These are phyloP conservation scores for Gastrophryne carolinensis DNA, from an alignment of 2,797 vertebrate genomes.

Conservation along the genomic window DNA sequence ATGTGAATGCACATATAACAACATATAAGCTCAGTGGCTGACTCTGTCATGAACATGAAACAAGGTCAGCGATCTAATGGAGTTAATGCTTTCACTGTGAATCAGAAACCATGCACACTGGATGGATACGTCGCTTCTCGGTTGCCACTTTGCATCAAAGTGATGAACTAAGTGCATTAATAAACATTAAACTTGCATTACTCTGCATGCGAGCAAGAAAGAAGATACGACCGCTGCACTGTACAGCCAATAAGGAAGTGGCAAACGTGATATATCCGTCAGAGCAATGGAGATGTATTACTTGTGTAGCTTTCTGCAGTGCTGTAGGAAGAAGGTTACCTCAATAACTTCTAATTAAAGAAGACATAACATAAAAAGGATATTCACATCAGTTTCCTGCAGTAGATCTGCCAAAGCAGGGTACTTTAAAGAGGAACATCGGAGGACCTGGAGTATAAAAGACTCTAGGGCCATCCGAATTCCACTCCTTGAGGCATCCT, in stretches of 20 bases:
- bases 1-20: not conserved
- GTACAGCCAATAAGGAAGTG: not conserved
- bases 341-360: too few relatives aligned
- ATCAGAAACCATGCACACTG: slow-evolving; percentile 9
- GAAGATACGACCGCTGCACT: not conserved
- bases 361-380: too few relatives aligned
- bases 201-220: not conserved
- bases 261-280: not conserved
- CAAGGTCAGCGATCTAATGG: slow-evolving; percentile 24
- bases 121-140: slow-evolving; percentile 22
- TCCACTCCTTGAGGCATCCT: too few relatives aligned
- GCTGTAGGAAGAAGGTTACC: too few relatives aligned
- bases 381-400: too few relatives aligned
- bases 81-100: slow-evolving; percentile 7
- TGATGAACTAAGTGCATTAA: slow-evolving; percentile 42
- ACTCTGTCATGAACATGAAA: slow-evolving; percentile 15
- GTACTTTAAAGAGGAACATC: too few relatives aligned
- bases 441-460: too few relatives aligned
- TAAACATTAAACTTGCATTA: slow-evolving; percentile 41
- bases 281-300: not conserved
- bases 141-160: slow-evolving; percentile 31
- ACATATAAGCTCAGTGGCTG: not conserved
- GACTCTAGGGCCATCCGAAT: too few relatives aligned
- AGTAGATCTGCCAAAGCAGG: too few relatives aligned
- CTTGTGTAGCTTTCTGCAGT: not conserved